Percentiles rank a stretch among this genome's conserved stretches.
These are phyloP conservation scores for Apantesis nais DNA, from an alignment of 2,888 invertebrate genomes.

Conservation along the genomic window DNA sequence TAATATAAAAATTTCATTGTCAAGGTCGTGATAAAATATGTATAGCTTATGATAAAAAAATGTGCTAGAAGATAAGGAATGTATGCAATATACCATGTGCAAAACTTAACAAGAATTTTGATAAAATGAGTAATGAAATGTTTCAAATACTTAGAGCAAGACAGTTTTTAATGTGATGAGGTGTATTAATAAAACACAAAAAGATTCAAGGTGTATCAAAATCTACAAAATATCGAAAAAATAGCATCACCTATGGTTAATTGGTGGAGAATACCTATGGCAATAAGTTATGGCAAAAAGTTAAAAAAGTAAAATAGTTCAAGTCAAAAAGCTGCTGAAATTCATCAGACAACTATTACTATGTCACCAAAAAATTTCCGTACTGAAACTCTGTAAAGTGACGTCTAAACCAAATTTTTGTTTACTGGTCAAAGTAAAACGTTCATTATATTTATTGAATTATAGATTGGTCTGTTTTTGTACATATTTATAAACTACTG, in stretches of 20 bases:
- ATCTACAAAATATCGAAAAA: too few relatives aligned
- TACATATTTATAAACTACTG: not conserved
- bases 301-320: not conserved
- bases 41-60: conserved; percentile 3
- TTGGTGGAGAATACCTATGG: too few relatives aligned
- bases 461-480: not conserved
- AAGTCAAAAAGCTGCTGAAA: not conserved
- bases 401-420: not conserved
- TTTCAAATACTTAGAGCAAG: not conserved
- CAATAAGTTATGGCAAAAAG: too few relatives aligned
- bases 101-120: not conserved
- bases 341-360: not conserved
- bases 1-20: not conserved
- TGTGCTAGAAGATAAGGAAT: not conserved
- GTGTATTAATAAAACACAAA: not conserved
- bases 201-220: not conserved
- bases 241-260: too few relatives aligned
- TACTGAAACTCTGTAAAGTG: not conserved
- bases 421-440: not conserved
- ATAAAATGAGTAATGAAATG: not conserved
- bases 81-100: not conserved
- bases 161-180: not conserved
- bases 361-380: too few relatives aligned
- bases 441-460: not conserved
- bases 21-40: not conserved